Percentiles rank a stretch among this genome's conserved stretches.
Conservation (phyloP, 2,797 vertebrate genomes). For the Sylvilagus floridanus region DNA sequence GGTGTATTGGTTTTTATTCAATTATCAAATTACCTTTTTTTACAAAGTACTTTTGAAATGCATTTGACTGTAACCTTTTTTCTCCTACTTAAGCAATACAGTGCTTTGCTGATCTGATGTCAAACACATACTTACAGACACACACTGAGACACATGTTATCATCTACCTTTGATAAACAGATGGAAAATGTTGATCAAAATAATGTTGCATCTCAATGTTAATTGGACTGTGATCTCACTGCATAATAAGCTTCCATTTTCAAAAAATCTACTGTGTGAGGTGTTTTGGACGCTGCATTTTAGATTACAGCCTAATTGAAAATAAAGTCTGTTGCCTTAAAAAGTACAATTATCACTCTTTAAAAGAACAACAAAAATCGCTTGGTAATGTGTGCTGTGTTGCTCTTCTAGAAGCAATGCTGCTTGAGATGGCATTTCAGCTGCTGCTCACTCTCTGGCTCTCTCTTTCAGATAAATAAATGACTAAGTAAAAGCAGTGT, state of each 20-base stretch:
- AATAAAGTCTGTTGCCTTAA: constrained; percentile 65
- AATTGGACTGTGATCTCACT: constrained; percentile 81
- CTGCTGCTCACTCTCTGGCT: no score
- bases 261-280: constrained; percentile 71
- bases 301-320: constrained; percentile 79
- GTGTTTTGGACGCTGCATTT: constrained; percentile 79
- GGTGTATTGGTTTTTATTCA: neutral
- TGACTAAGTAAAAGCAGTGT: no score
- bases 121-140: neutral
- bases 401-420: neutral
- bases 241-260: constrained; percentile 79
- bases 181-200: constrained; percentile 81
- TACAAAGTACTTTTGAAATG: constrained; percentile 45
- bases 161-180: constrained; percentile 65
- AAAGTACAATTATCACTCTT: constrained; percentile 68
- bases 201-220: constrained; percentile 77
- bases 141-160: neutral
- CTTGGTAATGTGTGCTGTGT: neutral
- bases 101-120: constrained; percentile 5
- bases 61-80: neutral
- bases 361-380: constrained; percentile 51
- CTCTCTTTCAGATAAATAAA: no score
- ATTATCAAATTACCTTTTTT: neutral
- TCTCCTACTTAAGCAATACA: neutral
- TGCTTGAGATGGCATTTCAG: no score